phyloP scores from a whole-genome alignment of 2,888 invertebrate species.

The Orthonevra nobilis region DNA sequence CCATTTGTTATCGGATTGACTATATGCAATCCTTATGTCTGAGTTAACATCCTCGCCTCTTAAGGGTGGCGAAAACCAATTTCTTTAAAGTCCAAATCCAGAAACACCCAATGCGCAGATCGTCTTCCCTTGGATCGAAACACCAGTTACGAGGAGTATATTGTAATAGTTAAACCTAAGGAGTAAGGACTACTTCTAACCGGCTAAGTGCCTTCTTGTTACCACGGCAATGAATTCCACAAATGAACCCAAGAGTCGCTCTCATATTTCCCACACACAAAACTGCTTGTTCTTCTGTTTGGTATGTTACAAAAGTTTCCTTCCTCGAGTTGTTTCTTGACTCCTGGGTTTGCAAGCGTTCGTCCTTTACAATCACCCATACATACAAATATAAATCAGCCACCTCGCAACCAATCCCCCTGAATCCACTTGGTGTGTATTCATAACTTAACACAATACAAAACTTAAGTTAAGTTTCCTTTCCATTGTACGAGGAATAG shows the following conservation, averaged over 20 bases:
- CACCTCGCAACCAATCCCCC: background rate
- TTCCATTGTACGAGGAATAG: conserved; percentile 38
- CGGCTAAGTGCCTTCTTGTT: conserved; percentile 64
- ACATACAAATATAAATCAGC: no score
- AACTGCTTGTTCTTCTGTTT: conserved; percentile 31
- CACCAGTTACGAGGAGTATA: conserved; percentile 4
- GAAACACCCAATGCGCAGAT: conserved; percentile 32
- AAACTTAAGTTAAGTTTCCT: conserved; percentile 67
- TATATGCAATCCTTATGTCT: no score
- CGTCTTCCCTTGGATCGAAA: background rate
- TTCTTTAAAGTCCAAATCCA: conserved; percentile 54
- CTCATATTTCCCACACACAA: conserved; percentile 12
- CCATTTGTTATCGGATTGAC: no score
- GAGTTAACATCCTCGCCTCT: no score
- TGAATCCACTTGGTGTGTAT: conserved; percentile 62
- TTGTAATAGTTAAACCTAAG: conserved; percentile 36
- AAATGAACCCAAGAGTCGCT: conserved; percentile 54
- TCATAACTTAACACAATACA: conserved; percentile 68
- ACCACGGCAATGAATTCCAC: conserved; percentile 60
- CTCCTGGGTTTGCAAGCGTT: conserved; percentile 39
- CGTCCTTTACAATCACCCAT: conserved; percentile 15
- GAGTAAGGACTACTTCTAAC: conserved; percentile 56
- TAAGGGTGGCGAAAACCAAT: conserved; percentile 63
- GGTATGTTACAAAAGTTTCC: conserved; percentile 55
- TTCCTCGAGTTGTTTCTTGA: conserved; percentile 43